Evolutionary conservation across 92 coral and sea anemone genomes (phyloP).

Genomic region (Zoanthus sociatus): DNA sequence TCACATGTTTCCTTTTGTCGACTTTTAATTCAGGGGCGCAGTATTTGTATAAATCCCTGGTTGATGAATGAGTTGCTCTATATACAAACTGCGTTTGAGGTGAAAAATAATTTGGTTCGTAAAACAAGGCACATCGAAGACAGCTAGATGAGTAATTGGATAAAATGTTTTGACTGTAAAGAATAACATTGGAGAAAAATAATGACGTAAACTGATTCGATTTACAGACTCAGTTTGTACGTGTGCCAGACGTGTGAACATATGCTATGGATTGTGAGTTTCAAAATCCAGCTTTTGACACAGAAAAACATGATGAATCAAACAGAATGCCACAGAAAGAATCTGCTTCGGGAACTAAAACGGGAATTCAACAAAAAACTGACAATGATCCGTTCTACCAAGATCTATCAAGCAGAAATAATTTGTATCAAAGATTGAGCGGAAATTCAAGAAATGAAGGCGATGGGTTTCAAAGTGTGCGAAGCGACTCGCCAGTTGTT

Average conservation of each 20-base stretch:
- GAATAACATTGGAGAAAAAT: no score
- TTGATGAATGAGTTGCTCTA: background rate
- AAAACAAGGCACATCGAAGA: background rate
- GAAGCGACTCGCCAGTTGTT: background rate
- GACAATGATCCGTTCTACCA: background rate
- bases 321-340: background rate
- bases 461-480: background rate
- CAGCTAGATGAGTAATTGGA: background rate
- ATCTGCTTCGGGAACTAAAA: background rate
- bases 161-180: background rate
- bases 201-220: no score
- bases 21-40: background rate
- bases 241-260: no score
- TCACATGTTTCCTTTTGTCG: conserved; percentile 31
- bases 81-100: background rate
- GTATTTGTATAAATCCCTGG: background rate
- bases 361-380: background rate
- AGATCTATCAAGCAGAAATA: background rate
- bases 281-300: background rate
- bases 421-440: background rate
- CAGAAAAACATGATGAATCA: background rate
- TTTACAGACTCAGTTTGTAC: no score
- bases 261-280: background rate
- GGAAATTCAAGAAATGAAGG: background rate
- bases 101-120: background rate